Conservation (phyloP, 2,888 invertebrate genomes). For the Spilosoma lubricipeda region DNA sequence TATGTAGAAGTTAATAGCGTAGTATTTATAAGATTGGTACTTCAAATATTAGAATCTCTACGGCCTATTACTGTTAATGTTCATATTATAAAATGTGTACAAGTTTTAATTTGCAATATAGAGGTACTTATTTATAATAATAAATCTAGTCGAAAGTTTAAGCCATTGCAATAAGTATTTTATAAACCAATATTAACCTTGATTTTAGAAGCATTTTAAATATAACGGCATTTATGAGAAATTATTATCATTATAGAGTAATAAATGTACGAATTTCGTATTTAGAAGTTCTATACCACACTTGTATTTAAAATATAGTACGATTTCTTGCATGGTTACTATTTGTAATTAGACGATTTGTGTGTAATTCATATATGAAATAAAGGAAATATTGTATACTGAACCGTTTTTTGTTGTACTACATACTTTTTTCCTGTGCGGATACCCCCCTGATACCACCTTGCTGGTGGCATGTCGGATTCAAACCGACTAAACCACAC, state of each 20-base stretch:
- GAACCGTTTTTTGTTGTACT: conserved; percentile 12
- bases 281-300: conserved; percentile 48
- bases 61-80: conserved; percentile 30
- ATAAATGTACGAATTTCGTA: conserved; percentile 37
- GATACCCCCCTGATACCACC: too few relatives aligned
- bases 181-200: conserved; percentile 65
- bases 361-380: conserved; percentile 69
- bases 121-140: conserved; percentile 78
- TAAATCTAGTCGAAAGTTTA: conserved; percentile 84
- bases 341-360: conserved; percentile 66
- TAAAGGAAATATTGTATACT: conserved; percentile 61
- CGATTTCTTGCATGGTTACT: conserved; percentile 70
- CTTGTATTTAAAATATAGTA: conserved; percentile 49
- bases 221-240: conserved; percentile 66
- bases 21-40: conserved; percentile 40
- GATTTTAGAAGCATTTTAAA: conserved; percentile 58
- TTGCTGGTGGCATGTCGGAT: too few relatives aligned
- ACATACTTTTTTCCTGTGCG: too few relatives aligned
- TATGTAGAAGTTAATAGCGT: conserved; percentile 31
- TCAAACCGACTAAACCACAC: too few relatives aligned
- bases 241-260: conserved; percentile 48
- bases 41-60: conserved; percentile 45
- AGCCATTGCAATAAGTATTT: conserved; percentile 82
- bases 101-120: conserved; percentile 68
- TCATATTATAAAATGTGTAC: conserved; percentile 44